These are phyloP conservation scores for Biston stratarius DNA, from an alignment of 2,888 invertebrate genomes.

Conservation along the genomic window DNA sequence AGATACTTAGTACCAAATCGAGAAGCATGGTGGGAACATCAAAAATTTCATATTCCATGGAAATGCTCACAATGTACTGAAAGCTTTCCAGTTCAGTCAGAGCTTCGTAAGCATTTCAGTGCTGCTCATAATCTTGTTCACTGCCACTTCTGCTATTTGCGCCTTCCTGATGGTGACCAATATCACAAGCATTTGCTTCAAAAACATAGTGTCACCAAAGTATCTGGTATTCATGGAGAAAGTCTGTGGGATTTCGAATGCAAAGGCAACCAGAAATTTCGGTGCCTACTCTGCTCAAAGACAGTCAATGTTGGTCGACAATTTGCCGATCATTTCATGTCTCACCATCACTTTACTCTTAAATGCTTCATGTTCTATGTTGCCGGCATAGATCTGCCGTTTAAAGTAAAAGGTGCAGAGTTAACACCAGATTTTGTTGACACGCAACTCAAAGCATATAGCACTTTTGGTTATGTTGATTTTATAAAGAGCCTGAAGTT, in stretches of 20 bases:
- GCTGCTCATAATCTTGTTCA: slow-evolving; percentile 72
- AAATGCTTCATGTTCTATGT: slow-evolving; percentile 75
- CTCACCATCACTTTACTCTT: slow-evolving; percentile 77
- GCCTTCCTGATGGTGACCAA: slow-evolving; percentile 70
- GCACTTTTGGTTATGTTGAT: slow-evolving; percentile 37
- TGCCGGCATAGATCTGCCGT: slow-evolving; percentile 67
- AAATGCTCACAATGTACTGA: slow-evolving; percentile 78
- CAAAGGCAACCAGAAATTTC: slow-evolving; percentile 64
- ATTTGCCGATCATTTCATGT: slow-evolving; percentile 79
- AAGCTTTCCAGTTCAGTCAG: slow-evolving; percentile 65
- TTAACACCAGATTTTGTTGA: slow-evolving; percentile 72
- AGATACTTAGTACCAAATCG: slow-evolving; percentile 80
- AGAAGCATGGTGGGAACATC: slow-evolving; percentile 70
- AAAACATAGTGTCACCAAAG: slow-evolving; percentile 74
- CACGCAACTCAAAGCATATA: slow-evolving; percentile 64
- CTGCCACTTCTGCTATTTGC: slow-evolving; percentile 77
- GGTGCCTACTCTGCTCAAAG: slow-evolving; percentile 74
- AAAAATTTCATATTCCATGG: slow-evolving; percentile 78
- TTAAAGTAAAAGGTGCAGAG: slow-evolving; percentile 74
- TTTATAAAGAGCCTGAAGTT: slow-evolving; percentile 46
- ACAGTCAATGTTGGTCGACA: slow-evolving; percentile 59
- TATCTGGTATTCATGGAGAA: slow-evolving; percentile 64
- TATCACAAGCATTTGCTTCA: slow-evolving; percentile 74
- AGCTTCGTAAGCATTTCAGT: slow-evolving; percentile 69
- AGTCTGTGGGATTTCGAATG: slow-evolving; percentile 71